Evolutionary conservation across 2,888 invertebrate genomes (phyloP).

Genomic region (Xestia sexstrigata): DNA sequence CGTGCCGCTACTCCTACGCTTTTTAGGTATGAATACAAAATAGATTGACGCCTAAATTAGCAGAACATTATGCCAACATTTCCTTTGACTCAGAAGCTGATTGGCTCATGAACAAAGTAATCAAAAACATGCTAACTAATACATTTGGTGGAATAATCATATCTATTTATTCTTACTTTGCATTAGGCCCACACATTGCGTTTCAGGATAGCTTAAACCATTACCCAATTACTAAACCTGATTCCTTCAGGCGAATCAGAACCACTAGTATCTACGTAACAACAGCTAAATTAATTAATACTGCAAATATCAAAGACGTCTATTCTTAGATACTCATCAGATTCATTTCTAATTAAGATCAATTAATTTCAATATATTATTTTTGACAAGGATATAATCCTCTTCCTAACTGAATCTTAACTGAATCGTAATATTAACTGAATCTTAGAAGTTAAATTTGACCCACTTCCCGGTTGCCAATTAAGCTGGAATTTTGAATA

Average conservation of each 20-base stretch:
- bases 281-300: not conserved
- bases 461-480: no score
- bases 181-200: not conserved
- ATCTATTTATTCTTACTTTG: not conserved
- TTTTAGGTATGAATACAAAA: not conserved
- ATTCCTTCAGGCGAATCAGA: not conserved
- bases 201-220: not conserved
- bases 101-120: not conserved
- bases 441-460: no score
- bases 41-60: not conserved
- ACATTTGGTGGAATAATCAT: not conserved
- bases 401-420: no score
- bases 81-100: not conserved
- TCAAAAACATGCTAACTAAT: not conserved
- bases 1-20: slow-evolving; percentile 4
- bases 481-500: no score
- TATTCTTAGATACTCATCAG: not conserved
- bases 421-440: no score
- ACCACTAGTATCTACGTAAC: not conserved
- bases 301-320: not conserved
- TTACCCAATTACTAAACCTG: not conserved
- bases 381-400: no score
- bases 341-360: slow-evolving; percentile 1
- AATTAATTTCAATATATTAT: slow-evolving; percentile 1
- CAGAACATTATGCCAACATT: not conserved